Evolutionary conservation across 2,113 vertebrate species (phyloP).

Genomic region (Thinocorus orbignyianus): DNA sequence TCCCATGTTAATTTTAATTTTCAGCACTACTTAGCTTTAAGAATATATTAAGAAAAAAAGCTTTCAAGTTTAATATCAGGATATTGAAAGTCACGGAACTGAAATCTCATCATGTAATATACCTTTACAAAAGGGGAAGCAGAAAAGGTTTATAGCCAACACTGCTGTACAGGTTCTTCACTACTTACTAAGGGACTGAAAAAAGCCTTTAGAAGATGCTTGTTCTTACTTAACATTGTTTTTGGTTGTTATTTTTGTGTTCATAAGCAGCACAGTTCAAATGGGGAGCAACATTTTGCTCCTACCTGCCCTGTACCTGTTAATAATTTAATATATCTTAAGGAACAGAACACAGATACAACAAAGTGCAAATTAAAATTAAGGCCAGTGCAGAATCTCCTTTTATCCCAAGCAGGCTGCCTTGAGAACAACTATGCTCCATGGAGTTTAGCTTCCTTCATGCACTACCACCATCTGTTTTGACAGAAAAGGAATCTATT

Average conservation of each 20-base stretch:
- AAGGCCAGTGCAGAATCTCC: not conserved
- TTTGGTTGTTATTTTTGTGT: not conserved
- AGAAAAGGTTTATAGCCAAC: not conserved
- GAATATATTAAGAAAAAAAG: slow-evolving; percentile 13
- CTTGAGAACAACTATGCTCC: not conserved
- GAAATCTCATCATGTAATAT: not conserved
- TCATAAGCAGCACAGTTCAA: not conserved
- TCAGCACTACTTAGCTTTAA: slow-evolving; percentile 48
- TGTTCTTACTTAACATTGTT: not conserved
- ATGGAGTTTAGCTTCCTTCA: not conserved
- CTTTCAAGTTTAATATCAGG: slow-evolving; percentile 33
- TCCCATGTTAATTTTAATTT: slow-evolving; percentile 43
- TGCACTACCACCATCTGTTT: not conserved
- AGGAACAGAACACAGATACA: not conserved
- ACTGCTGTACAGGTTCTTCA: not conserved
- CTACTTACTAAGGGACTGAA: not conserved
- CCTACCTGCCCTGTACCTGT: not conserved
- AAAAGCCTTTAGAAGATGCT: not conserved
- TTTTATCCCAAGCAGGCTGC: not conserved
- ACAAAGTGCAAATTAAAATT: not conserved
- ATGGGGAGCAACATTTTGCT: not conserved
- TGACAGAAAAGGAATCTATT: not conserved
- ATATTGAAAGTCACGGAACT: not conserved
- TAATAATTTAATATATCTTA: not conserved
- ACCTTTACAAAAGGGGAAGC: not conserved